Evolutionary conservation across 2,113 vertebrate species (phyloP).

Genomic region (Epinephelus cyanopodus): DNA sequence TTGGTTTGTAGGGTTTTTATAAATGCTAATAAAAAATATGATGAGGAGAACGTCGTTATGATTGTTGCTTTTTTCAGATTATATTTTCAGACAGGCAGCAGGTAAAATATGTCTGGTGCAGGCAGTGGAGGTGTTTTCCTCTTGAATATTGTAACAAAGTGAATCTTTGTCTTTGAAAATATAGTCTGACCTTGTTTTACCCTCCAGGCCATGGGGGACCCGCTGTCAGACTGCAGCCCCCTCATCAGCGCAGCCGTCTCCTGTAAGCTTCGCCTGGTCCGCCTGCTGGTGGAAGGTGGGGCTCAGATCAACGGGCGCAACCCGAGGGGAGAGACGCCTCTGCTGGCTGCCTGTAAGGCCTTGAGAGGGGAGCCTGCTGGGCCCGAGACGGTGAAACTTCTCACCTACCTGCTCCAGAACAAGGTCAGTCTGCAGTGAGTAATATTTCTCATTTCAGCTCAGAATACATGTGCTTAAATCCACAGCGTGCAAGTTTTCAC

Average conservation of each 20-base stretch:
- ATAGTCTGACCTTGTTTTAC: background rate
- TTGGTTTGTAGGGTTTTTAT: background rate
- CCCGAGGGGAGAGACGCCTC: conserved; percentile 77
- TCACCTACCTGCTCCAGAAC: conserved; percentile 77
- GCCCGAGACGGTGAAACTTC: conserved; percentile 60
- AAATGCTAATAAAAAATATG: background rate
- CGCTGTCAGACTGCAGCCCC: conserved; percentile 74
- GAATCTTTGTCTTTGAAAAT: background rate
- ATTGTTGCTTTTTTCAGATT: background rate
- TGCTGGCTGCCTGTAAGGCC: conserved; percentile 78
- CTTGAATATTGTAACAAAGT: background rate
- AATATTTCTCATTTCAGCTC: conserved; percentile 1
- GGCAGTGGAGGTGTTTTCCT: background rate
- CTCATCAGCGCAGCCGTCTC: conserved; percentile 77
- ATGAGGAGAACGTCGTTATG: background rate
- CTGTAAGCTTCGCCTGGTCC: conserved; percentile 80
- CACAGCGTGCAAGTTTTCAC: conserved; percentile 2
- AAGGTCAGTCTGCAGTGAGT: conserved; percentile 48
- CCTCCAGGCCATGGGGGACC: conserved; percentile 70
- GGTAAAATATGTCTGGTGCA: background rate
- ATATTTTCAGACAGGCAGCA: background rate
- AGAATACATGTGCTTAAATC: conserved; percentile 4
- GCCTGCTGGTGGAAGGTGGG: conserved; percentile 82
- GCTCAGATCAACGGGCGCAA: conserved; percentile 79
- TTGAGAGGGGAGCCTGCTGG: conserved; percentile 59